Base-by-base conservation (phyloP, 1,140 invertebrate species). In the Apocrypta bakeri region DNA sequence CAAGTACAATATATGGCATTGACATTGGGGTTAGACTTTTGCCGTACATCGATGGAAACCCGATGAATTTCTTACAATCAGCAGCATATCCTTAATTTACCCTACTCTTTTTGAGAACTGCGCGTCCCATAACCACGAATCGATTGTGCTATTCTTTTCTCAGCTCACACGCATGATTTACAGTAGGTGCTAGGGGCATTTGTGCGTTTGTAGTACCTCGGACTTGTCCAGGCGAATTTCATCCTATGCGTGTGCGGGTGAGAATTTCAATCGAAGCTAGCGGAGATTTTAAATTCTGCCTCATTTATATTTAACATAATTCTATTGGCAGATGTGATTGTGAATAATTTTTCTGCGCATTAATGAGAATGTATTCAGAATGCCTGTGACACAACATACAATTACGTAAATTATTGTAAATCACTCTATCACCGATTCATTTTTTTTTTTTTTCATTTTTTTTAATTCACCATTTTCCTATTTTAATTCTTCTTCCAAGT, bases 151-250 rank as follows among this genome's bases (percentile, higher is more conserved):
- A 17, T 21, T 21, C 48, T 42, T 42, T 42, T 42, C 11, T 56
- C 17, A 6, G 48, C 6, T 56, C 12, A 42, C n/a, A 56, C 48
- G 48, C 48, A 56, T 56, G 48, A 56, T 56, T 56, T 56, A 56
- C 48, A 56, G 48, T 21, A 56, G 48, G 48, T 56, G 48, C 48
- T 6, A 6, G 48, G 48, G 21, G 17, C 1, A 56, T 56, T n/a
- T 0, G 21, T 56, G 14, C 48, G 14, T 17, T 14, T 17, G 17
- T 0, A 21, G 48, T 9, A 37, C 68, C 68, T 71, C 68, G 68
- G 68, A 71, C 68, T 71, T 71, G 68, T 71, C 68, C 68, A 71
- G 68, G 31, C 37, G 31, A 71, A 66, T 66, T 66, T 29, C 9
- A 66, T n/a, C n/a, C 2, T 66, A 25, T 66, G 64, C 64, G 64